A percentile compares a stretch with the other conserved stretches of the same genome.
Evolutionary conservation across 2,888 invertebrate genomes (phyloP).

Genomic region (Argyresthia goedartella): DNA sequence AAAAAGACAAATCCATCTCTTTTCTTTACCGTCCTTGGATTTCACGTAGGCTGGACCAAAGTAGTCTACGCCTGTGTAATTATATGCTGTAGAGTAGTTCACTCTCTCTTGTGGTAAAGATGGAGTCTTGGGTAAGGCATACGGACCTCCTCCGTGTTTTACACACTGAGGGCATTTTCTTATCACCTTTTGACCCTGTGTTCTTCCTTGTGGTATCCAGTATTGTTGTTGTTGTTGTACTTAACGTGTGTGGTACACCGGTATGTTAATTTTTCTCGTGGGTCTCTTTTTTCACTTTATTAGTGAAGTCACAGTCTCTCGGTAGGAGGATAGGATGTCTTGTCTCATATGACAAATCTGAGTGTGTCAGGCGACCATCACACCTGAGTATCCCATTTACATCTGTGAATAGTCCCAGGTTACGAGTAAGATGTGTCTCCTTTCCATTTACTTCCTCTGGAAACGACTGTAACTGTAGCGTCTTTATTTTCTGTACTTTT

Average conservation of each 20-base stretch:
- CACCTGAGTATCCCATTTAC: slow-evolving; percentile 5
- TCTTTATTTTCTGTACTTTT: too few relatives aligned
- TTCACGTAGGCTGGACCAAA: slow-evolving; percentile 6
- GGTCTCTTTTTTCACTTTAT: neutral
- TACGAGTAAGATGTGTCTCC: neutral
- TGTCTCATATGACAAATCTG: slow-evolving; percentile 5
- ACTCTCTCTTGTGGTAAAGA: slow-evolving; percentile 10
- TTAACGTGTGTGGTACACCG: slow-evolving; percentile 6
- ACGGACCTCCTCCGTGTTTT: slow-evolving; percentile 10
- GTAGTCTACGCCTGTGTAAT: slow-evolving; percentile 7
- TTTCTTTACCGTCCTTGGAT: neutral
- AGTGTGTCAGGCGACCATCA: slow-evolving; percentile 1
- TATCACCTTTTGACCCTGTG: slow-evolving; percentile 5
- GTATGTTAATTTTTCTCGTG: slow-evolving; percentile 10
- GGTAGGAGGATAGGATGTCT: slow-evolving; percentile 9
- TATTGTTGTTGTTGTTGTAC: neutral
- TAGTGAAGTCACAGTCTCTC: slow-evolving; percentile 4
- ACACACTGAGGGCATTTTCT: slow-evolving; percentile 7
- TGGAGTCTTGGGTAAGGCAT: slow-evolving; percentile 8
- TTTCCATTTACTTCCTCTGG: slow-evolving; percentile 2
- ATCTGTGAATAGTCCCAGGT: slow-evolving; percentile 3
- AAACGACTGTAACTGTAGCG: slow-evolving; percentile 2
- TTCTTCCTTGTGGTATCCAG: too few relatives aligned
- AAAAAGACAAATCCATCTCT: slow-evolving; percentile 3
- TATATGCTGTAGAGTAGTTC: slow-evolving; percentile 5